Evolutionary conservation across 1,140 invertebrate genomes (phyloP), one percentile per base, ranked within the genome.

Genomic region (Holotrichia oblita): DNA sequence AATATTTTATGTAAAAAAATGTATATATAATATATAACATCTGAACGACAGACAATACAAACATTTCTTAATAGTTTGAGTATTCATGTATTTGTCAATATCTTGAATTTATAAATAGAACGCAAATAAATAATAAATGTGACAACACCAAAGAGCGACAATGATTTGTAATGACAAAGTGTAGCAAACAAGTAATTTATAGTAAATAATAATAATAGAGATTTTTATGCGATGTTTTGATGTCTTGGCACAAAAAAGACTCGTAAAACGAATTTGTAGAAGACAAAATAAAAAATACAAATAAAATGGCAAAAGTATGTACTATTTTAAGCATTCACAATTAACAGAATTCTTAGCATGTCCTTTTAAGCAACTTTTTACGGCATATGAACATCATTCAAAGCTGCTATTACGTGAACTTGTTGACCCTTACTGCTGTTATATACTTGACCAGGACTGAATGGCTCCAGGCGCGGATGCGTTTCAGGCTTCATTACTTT

Each of bases 361-460:
- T 64, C 24, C 22, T 64, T 64, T n/a, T 27, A 64, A 64, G 61
- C 61, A 64, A 64, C 12, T 69, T 69, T 69, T 73, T 73, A 73
- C n/a, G 34, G 72, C 9, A 77, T 73, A 40, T 81, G 72, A 48
- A 73, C 73, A 48, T 84, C 83, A 44, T 76, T 84, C 40, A 78
- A 64, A 14, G 81, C 80, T 40, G 81, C 81, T 27, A 97, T 89
- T 41, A 97, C 95, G 85, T 97, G 94, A 78, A 97, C 93, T 88
- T 97, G 96, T 84, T 92, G 92, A 77, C 94, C 94, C 88, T 96
- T 96, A 79, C 94, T 96, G 75, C 91, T 92, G 87, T 96, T 96
- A 87, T 96, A 97, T 7, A 97, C 93, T 87, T 97, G 95, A 7
- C 95, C 95, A 3, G 93, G 90, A 85, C 93, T 93, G 87, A 97